These are phyloP conservation scores for Microhierax caerulescens DNA, from an alignment of 2,797 vertebrate genomes.

Conservation along the genomic window DNA sequence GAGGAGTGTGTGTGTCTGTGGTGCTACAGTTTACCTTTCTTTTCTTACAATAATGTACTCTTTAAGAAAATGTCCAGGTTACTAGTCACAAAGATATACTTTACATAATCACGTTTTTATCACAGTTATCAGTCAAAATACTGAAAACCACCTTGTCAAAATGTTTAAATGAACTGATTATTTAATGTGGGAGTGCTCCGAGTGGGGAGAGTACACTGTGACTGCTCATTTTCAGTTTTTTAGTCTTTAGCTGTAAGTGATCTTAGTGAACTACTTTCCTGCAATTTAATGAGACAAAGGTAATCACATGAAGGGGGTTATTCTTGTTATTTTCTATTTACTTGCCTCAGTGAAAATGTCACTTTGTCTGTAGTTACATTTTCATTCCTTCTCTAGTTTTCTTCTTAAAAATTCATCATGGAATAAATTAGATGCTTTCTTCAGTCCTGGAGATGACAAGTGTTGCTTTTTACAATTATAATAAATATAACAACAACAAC, in stretches of 20 bases:
- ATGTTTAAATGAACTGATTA: not conserved
- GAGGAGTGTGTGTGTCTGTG: not conserved
- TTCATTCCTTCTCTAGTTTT: not conserved
- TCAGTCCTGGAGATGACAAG: not conserved
- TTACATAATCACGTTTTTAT: not conserved
- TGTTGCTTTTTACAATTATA: accelerated
- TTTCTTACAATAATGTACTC: not conserved
- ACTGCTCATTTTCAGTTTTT: not conserved
- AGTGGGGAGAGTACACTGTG: not conserved
- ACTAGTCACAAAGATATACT: not conserved
- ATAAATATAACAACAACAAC: too few species aligned
- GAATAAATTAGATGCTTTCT: not conserved
- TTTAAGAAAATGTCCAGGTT: not conserved
- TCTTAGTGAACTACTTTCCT: not conserved
- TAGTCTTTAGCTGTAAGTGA: not conserved
- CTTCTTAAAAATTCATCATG: not conserved
- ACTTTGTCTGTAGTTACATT: not conserved
- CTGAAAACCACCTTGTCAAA: not conserved
- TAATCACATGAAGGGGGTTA: not conserved
- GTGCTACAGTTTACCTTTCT: not conserved
- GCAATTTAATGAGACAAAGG: not conserved
- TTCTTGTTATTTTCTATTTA: not conserved
- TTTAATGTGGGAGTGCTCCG: not conserved
- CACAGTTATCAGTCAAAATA: not conserved
- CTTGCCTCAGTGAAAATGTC: not conserved